These are phyloP conservation scores for Drosophila prostipennis DNA, from an alignment of 2,888 invertebrate species.

Conservation along the genomic window DNA sequence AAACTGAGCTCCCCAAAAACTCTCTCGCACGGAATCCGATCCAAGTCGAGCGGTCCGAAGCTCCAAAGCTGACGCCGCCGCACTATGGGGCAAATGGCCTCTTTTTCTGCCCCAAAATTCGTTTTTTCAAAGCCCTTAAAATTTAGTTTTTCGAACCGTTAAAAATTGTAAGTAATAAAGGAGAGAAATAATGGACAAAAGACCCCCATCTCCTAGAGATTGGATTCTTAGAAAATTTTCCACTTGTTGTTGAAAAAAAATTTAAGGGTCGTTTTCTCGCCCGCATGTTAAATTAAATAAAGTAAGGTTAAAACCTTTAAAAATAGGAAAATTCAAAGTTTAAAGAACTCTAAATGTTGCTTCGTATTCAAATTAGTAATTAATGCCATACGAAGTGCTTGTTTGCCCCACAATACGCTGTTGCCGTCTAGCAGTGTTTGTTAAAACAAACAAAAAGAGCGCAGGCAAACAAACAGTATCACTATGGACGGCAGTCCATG, in stretches of 20 bases:
- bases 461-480: constrained; percentile 22
- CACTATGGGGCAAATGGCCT: neutral
- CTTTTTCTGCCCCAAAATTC: neutral
- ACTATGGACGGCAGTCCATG: no score
- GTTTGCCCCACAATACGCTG: neutral
- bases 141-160: neutral
- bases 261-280: no score
- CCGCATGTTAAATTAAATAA: no score
- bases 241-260: no score
- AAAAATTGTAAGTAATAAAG: neutral
- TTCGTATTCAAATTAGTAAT: no score
- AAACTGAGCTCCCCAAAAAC: constrained; percentile 50
- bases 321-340: no score
- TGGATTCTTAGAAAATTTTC: no score
- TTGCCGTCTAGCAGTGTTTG: constrained; percentile 34
- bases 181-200: neutral
- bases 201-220: no score
- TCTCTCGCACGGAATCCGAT: constrained; percentile 44
- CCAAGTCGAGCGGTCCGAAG: constrained; percentile 30
- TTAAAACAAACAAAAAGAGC: constrained; percentile 58
- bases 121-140: neutral
- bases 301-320: no score
- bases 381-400: no score
- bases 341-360: no score
- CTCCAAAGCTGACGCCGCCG: constrained; percentile 8